A percentile compares a stretch with the other conserved stretches of the same genome.
Evolutionary conservation across 2,113 vertebrate species (phyloP).

Genomic region (Hippocampus comes): DNA sequence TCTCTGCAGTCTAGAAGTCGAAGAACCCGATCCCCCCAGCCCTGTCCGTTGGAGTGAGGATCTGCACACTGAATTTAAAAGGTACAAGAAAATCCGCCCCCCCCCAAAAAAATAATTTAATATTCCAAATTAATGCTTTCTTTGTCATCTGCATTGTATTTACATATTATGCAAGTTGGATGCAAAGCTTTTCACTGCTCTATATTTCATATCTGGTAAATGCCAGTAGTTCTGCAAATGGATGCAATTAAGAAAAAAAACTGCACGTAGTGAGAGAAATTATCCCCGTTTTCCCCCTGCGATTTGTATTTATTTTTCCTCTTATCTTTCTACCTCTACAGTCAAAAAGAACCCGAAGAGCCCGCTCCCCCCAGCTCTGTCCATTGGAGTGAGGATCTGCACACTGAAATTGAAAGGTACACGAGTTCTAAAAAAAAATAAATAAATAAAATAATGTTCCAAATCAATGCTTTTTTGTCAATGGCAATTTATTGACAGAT

Average conservation of each 20-base stretch:
- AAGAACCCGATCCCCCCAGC: constrained; percentile 42
- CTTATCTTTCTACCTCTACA: constrained; percentile 14
- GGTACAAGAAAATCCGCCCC: constrained; percentile 37
- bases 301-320: no score
- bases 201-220: no score
- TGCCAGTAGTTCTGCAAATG: constrained; percentile 33
- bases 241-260: constrained; percentile 34
- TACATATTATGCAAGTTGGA: no score
- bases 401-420: constrained; percentile 57
- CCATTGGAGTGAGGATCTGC: constrained; percentile 59
- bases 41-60: constrained; percentile 58
- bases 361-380: constrained; percentile 48
- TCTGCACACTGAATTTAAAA: constrained; percentile 53
- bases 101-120: no score
- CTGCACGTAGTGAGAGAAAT: constrained; percentile 41
- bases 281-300: background rate
- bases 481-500: no score
- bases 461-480: no score
- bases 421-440: background rate
- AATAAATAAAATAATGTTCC: no score
- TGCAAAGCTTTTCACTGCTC: no score
- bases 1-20: constrained; percentile 39
- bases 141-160: no score
- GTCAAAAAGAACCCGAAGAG: constrained; percentile 36
- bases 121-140: no score